Conservation (phyloP, 2,113 vertebrate species). For the Probosciger aterrimus region DNA sequence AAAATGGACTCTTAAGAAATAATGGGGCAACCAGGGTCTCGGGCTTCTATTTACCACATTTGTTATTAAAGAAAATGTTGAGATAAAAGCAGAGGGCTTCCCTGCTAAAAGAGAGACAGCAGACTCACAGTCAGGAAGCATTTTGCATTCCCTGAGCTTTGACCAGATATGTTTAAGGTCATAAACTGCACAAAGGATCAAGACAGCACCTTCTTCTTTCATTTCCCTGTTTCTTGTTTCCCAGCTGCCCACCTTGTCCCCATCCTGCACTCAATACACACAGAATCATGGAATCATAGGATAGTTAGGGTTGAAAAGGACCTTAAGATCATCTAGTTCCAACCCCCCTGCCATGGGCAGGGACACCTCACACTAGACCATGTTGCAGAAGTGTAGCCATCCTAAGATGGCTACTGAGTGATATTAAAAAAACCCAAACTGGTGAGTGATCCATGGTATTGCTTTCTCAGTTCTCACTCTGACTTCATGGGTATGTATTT, state of each 20-base stretch:
- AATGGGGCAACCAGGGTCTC: background rate
- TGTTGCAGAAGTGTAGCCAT: background rate
- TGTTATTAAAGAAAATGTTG: background rate
- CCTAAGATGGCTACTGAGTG: background rate
- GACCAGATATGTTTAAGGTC: background rate
- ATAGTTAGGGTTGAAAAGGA: background rate
- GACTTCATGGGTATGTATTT: background rate
- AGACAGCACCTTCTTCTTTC: background rate
- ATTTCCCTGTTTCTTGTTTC: background rate
- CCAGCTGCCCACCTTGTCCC: background rate
- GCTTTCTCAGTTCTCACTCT: background rate
- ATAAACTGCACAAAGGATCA: background rate
- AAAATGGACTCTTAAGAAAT: background rate
- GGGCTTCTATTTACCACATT: background rate
- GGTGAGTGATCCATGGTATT: background rate
- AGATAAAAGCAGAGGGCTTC: background rate
- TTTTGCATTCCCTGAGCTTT: background rate
- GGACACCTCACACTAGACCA: background rate
- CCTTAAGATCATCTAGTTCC: background rate
- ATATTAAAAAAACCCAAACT: background rate
- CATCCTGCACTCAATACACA: background rate
- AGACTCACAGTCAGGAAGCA: background rate
- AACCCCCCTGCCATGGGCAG: background rate
- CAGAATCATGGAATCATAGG: background rate
- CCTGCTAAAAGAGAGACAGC: background rate